phyloP scores from a whole-genome alignment of 2,797 vertebrate species.

The Myotis vivesi region DNA sequence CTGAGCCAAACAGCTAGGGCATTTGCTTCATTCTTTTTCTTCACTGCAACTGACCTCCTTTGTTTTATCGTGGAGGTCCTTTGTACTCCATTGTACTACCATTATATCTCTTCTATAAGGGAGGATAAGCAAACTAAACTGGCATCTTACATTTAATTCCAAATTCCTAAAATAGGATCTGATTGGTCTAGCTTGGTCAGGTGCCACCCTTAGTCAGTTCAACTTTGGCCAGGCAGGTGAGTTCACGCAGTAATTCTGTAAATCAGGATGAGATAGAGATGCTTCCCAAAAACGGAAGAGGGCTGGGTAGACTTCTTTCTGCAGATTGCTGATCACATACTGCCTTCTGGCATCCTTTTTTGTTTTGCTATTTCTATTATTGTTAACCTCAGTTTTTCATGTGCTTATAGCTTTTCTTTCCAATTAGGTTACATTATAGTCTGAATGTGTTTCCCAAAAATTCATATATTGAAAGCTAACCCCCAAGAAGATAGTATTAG shows the following conservation, averaged over 20 bases:
- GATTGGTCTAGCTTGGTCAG: background rate
- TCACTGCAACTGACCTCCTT: background rate
- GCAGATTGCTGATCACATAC: background rate
- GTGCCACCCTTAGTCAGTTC: background rate
- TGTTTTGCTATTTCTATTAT: background rate
- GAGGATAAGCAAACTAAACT: background rate
- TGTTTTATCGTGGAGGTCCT: background rate
- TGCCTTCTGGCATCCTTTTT: background rate
- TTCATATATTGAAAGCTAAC: background rate
- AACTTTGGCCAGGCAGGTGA: background rate
- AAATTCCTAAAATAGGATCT: background rate
- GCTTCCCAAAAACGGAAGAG: background rate
- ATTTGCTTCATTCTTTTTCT: background rate
- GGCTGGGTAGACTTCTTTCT: background rate
- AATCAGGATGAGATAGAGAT: background rate
- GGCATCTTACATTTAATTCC: background rate
- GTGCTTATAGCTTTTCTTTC: background rate
- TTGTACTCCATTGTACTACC: too few species aligned
- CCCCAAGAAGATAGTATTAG: background rate
- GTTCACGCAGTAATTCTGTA: background rate
- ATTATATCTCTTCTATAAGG: background rate
- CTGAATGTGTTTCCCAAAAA: background rate
- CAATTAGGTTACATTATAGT: background rate
- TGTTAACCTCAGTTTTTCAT: background rate
- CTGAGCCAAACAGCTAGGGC: too few species aligned